Conservation (phyloP, 2,888 invertebrate species). For the Zootermopsis nevadensis region DNA sequence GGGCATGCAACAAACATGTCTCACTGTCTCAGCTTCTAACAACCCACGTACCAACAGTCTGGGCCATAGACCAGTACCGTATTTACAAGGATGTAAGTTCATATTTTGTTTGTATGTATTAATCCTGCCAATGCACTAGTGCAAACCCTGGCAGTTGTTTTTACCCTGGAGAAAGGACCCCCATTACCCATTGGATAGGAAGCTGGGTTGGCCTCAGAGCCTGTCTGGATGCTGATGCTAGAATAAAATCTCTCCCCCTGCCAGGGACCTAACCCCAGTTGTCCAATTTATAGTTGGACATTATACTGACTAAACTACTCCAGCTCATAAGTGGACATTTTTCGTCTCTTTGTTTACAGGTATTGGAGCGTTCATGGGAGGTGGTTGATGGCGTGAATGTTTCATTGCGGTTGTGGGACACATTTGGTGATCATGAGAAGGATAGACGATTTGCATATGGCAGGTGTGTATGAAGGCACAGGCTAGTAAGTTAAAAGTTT, state of each 20-base stretch:
- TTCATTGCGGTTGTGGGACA: slow-evolving; percentile 94
- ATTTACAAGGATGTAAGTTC: slow-evolving; percentile 91
- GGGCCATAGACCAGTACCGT: slow-evolving; percentile 98
- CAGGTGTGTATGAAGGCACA: slow-evolving; percentile 68
- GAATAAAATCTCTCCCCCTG: too few species aligned
- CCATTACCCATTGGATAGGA: too few species aligned
- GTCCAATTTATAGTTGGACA: too few species aligned
- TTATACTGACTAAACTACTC: too few species aligned
- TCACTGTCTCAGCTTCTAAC: slow-evolving; percentile 91
- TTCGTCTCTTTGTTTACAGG: slow-evolving; percentile 70
- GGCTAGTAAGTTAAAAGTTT: too few species aligned
- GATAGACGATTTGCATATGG: slow-evolving; percentile 96
- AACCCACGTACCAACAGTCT: slow-evolving; percentile 96
- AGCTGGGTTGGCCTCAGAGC: too few species aligned
- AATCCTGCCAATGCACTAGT: not conserved
- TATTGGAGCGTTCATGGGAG: slow-evolving; percentile 91
- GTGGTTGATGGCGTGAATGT: slow-evolving; percentile 95
- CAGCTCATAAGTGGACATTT: too few species aligned
- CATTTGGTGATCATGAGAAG: slow-evolving; percentile 97
- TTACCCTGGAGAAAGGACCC: too few species aligned
- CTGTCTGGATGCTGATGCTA: too few species aligned
- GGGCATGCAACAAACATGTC: slow-evolving; percentile 95
- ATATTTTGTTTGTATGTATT: not conserved
- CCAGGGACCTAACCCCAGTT: too few species aligned
- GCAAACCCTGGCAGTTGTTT: too few species aligned